Base-by-base conservation (phyloP, 1,140 invertebrate genomes). In the Acromyrmex echinatior region DNA sequence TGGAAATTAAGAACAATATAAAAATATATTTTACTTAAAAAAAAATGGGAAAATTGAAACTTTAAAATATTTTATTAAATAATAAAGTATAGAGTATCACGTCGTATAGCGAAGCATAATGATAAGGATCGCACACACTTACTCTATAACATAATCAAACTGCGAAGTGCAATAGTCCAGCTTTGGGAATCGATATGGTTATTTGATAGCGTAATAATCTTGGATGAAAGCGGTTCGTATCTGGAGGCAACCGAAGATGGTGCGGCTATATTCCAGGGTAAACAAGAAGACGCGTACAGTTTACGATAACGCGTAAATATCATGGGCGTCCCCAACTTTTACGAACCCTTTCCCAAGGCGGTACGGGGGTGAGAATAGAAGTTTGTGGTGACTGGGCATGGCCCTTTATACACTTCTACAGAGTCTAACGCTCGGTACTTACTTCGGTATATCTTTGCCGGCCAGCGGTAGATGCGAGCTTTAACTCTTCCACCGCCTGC, bases 341-440 rank as follows among this genome's bases (percentile, higher is more conserved):
- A 91, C 89, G 88, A 92, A 93, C 92, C 92, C 92, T 92, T 91
- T 82, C 79, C 86, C 77, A 76, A 79, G 79, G 35, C 21, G 65
- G 28, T 12, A 21, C 31, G 79, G 58, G 66, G 49, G 66, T 87
- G 70, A 81, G 87, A 78, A 82, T 89, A 79, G 74, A 77, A 88
- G 91, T 92, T 91, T 92, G 89, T 90, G 93, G 93, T 93, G 93
- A 91, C 93, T 90, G 89, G 87, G 87, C 91, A 92, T 88, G 92
- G 92, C 86, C 91, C 88, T 94, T 95, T 93, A 94, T 95, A 92
- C 91, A 93, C 93, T 94, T 77, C 81, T 79, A 79, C 87, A 81
- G 84, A 91, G 89, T 92, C 88, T 89, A 92, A 90, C 87, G 90
- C 79, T 82, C 88, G 87, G 88, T 85, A 89, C 91, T 91, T 91